A percentile compares a stretch with the other conserved stretches of the same genome.
phyloP scores from a whole-genome alignment of 1,140 invertebrate genomes.

The Augochlora pura region DNA sequence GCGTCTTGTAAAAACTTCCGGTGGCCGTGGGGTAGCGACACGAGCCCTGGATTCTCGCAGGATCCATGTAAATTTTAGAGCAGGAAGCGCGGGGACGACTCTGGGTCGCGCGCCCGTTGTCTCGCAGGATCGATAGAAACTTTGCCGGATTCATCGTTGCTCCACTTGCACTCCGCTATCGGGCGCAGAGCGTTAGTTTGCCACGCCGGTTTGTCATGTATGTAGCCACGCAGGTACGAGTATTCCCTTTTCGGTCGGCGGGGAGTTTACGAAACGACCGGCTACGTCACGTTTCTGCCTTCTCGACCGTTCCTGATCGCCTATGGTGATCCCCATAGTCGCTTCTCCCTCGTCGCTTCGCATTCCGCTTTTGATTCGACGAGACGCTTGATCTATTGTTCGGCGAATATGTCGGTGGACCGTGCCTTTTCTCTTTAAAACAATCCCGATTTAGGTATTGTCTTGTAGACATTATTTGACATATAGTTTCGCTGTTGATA shows the following conservation, averaged over 20 bases:
- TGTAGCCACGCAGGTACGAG: background rate
- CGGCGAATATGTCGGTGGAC: too few species aligned
- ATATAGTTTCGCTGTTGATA: too few species aligned
- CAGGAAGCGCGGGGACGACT: background rate
- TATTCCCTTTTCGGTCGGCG: conserved; percentile 10
- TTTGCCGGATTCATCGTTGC: conserved; percentile 34
- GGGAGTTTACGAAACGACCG: background rate
- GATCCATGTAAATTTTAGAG: conserved; percentile 37
- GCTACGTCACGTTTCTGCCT: background rate
- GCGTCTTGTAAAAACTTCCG: conserved; percentile 23
- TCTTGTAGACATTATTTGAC: too few species aligned
- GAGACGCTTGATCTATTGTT: background rate
- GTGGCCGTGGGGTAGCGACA: background rate
- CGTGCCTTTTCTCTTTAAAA: too few species aligned
- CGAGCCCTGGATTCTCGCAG: conserved; percentile 22
- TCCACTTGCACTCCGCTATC: conserved; percentile 33
- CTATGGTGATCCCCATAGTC: too few species aligned
- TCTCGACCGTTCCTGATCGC: background rate
- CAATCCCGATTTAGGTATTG: too few species aligned
- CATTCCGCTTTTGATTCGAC: background rate
- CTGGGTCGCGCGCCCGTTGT: background rate
- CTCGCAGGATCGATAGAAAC: conserved; percentile 44
- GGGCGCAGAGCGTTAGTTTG: conserved; percentile 5
- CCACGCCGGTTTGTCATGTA: background rate
- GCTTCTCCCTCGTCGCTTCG: background rate